Evolutionary conservation across 2,113 vertebrate species (phyloP).

Genomic region (Antigone vipio): DNA sequence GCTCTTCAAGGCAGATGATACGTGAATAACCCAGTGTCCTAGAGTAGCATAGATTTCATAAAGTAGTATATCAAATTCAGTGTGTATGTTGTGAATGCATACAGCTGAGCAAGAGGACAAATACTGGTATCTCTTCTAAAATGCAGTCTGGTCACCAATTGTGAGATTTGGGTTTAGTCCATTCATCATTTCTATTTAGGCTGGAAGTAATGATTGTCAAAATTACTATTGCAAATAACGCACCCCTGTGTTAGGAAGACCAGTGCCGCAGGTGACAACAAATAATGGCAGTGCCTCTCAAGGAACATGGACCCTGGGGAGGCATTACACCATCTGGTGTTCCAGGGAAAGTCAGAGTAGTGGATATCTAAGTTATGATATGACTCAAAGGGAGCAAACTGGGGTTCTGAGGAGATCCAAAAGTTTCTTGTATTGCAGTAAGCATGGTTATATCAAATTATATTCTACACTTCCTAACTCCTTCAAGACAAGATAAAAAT

Average conservation of each 20-base stretch:
- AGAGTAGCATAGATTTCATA: not conserved
- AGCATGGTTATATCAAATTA: not conserved
- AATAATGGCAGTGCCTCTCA: not conserved
- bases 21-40: not conserved
- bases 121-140: not conserved
- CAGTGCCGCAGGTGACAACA: rapidly evolving
- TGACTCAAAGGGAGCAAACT: not conserved
- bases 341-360: not conserved
- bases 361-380: not conserved
- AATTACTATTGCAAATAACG: not conserved
- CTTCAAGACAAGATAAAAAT: not conserved
- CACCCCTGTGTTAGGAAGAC: not conserved
- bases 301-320: not conserved
- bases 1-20: not conserved
- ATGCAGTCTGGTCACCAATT: not conserved
- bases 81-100: not conserved
- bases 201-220: not conserved
- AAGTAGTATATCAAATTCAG: not conserved
- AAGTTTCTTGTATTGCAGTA: not conserved
- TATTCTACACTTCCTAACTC: not conserved
- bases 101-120: not conserved
- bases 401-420: not conserved
- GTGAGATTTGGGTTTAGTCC: not conserved
- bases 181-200: not conserved
- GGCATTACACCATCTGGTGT: not conserved